phyloP scores from a whole-genome alignment of 2,113 vertebrate species.

The Erythrolamprus reginae region DNA sequence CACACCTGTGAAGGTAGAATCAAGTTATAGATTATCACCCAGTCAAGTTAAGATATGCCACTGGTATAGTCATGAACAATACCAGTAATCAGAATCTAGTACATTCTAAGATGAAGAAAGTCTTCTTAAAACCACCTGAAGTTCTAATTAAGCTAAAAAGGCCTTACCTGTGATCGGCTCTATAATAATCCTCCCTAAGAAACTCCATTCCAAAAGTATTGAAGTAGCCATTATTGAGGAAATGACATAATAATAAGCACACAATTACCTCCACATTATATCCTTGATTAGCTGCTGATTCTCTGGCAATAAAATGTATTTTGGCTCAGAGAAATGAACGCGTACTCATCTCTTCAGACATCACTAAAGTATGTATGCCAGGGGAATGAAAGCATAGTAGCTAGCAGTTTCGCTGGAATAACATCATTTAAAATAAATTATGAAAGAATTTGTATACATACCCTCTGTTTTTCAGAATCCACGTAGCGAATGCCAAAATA shows the following conservation, averaged over 20 bases:
- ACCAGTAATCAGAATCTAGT: neutral
- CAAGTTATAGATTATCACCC: neutral
- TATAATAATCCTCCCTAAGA: neutral
- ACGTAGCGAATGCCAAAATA: slow-evolving; percentile 98
- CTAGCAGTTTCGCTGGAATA: neutral
- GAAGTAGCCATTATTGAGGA: neutral
- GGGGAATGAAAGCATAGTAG: neutral
- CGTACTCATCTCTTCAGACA: neutral
- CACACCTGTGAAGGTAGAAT: neutral
- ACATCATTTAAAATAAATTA: neutral
- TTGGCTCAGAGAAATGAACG: neutral
- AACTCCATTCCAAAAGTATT: neutral
- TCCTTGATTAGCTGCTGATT: neutral
- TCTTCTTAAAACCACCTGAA: neutral
- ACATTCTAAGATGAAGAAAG: neutral
- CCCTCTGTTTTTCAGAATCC: slow-evolving; percentile 95
- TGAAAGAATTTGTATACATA: slow-evolving; percentile 62
- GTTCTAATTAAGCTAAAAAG: neutral
- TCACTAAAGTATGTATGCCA: neutral
- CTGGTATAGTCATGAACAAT: neutral
- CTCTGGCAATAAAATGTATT: neutral
- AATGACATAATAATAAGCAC: neutral
- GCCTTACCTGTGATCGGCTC: neutral
- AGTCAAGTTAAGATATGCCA: neutral
- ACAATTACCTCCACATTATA: neutral